Evolutionary conservation across 2,888 invertebrate genomes (phyloP).

Genomic region (Pristionchus fissidentatus): DNA sequence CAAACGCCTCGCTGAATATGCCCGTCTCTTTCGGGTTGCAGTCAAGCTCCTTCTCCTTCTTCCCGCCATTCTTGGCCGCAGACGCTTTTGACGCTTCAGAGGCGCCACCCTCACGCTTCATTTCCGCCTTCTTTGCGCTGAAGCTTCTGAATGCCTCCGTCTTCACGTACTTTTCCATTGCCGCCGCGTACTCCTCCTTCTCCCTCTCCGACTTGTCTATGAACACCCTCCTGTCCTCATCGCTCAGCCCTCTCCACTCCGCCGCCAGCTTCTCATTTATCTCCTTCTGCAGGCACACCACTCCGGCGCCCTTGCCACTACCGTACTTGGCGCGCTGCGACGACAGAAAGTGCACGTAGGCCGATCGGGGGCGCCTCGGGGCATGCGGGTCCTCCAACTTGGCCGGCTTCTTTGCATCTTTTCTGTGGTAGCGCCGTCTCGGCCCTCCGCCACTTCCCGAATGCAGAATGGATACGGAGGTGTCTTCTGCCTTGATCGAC

Average conservation of each 20-base stretch:
- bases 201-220: not conserved
- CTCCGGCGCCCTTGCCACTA: not conserved
- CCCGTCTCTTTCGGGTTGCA: not conserved
- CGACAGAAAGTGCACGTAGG: conserved; percentile 30
- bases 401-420: conserved; percentile 25
- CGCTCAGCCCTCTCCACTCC: conserved; percentile 11
- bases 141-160: not conserved
- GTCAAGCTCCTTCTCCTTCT: not conserved
- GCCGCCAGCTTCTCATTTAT: conserved; percentile 26
- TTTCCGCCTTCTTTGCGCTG: not conserved
- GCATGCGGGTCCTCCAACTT: conserved; percentile 29
- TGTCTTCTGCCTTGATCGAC: too few species aligned
- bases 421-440: conserved; percentile 8
- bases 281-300: not conserved
- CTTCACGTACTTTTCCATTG: not conserved
- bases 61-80: not conserved
- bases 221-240: not conserved
- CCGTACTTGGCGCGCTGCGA: conserved; percentile 5
- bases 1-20: not conserved
- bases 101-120: not conserved
- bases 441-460: conserved; percentile 5
- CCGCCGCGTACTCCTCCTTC: conserved; percentile 1
- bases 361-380: not conserved
- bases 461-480: conserved; percentile 9
- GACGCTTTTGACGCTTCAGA: not conserved